Percentiles rank a stretch among this genome's conserved stretches.
These are phyloP conservation scores for Forbesichthys agassizii DNA, from an alignment of 2,113 vertebrate genomes.

Conservation along the genomic window DNA sequence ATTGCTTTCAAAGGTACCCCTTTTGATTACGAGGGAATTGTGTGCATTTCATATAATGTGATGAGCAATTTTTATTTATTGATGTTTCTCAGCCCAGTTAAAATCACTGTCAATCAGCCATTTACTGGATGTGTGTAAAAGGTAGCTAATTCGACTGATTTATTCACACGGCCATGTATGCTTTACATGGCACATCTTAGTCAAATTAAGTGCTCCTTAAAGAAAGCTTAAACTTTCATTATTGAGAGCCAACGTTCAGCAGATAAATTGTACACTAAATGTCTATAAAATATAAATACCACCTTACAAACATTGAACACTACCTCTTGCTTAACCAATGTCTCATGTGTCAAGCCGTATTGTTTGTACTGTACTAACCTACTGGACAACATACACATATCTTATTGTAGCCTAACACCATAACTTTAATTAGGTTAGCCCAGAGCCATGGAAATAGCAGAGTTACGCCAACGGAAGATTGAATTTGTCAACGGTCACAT, in stretches of 20 bases:
- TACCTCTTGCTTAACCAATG: background rate
- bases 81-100: background rate
- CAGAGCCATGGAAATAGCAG: too few relatives aligned
- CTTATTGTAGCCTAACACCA: background rate
- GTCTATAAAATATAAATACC: background rate
- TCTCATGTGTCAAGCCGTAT: background rate
- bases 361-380: background rate
- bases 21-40: background rate
- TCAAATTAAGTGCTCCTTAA: conserved; percentile 10
- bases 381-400: background rate
- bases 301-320: background rate
- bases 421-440: background rate
- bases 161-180: conserved; percentile 12
- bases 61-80: conserved; percentile 1
- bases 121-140: conserved; percentile 18
- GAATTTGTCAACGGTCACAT: too few relatives aligned
- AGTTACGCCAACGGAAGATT: too few relatives aligned
- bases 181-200: background rate
- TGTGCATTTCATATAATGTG: background rate
- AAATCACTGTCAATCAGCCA: conserved; percentile 19
- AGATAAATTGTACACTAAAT: background rate
- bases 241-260: conserved; percentile 3
- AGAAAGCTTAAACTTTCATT: background rate
- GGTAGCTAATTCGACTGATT: conserved; percentile 13
- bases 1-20: background rate